A percentile compares a stretch with the other conserved stretches of the same genome.
Conservation (phyloP, 2,888 invertebrate species). For the Himalopsyche japonica region DNA sequence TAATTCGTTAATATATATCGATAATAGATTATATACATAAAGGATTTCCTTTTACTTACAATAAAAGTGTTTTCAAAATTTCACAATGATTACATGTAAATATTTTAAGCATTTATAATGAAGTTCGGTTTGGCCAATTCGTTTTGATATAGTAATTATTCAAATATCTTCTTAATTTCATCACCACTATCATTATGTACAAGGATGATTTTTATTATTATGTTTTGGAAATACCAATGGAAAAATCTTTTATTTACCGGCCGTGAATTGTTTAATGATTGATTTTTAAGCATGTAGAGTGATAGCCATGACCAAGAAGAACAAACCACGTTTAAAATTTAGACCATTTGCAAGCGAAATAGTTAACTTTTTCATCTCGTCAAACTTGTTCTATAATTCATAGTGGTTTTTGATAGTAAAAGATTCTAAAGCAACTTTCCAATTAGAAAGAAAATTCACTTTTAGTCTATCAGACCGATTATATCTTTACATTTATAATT, state of each 20-base stretch:
- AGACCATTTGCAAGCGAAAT: too few relatives aligned
- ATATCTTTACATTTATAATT: too few relatives aligned
- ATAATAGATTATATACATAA: not conserved
- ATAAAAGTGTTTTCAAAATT: not conserved
- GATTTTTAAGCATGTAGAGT: too few relatives aligned
- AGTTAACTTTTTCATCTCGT: too few relatives aligned
- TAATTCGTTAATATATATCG: not conserved
- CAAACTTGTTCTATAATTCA: too few relatives aligned
- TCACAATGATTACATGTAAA: not conserved
- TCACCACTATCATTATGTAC: not conserved
- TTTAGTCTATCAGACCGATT: too few relatives aligned
- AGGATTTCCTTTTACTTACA: not conserved
- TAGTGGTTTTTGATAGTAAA: too few relatives aligned
- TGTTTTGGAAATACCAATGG: not conserved
- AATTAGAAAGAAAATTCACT: too few relatives aligned
- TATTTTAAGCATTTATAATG: not conserved
- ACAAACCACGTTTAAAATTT: too few relatives aligned
- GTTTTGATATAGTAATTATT: not conserved
- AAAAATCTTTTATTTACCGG: not conserved
- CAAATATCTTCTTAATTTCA: too few relatives aligned
- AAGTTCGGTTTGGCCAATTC: not conserved
- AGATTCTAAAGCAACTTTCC: too few relatives aligned
- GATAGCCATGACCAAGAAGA: too few relatives aligned
- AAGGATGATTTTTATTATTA: not conserved
- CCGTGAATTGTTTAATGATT: not conserved